Evolutionary conservation across 53 echinoderm and acorn worm genomes (phyloP).

Genomic region (Echinarachnius parma): DNA sequence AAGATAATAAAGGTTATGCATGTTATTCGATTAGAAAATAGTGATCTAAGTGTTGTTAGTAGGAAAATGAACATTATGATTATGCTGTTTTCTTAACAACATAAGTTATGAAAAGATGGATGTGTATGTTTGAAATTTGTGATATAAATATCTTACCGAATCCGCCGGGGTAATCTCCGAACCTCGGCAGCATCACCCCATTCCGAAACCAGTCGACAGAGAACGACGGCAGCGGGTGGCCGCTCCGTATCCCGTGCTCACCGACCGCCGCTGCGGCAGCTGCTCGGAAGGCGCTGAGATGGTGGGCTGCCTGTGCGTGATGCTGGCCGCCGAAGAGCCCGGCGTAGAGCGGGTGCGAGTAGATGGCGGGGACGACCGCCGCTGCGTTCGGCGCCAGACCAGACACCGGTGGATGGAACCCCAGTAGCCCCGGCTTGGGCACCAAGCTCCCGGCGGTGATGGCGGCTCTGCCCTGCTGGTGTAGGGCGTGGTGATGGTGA

Average conservation of each 20-base stretch:
- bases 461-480: too few species aligned
- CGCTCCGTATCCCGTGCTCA: constrained; percentile 64
- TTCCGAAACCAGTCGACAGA: constrained; percentile 89
- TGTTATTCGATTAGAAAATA: too few species aligned
- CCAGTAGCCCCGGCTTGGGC: constrained; percentile 89
- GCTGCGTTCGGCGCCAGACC: constrained; percentile 48
- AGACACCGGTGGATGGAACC: constrained; percentile 63
- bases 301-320: constrained; percentile 55
- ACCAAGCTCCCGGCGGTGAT: constrained; percentile 72
- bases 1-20: too few species aligned
- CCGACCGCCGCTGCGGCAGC: constrained; percentile 67
- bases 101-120: too few species aligned
- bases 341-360: constrained; percentile 91
- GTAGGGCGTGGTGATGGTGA: constrained; percentile 27
- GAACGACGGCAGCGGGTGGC: constrained; percentile 61
- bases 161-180: constrained; percentile 85
- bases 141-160: constrained; percentile 38
- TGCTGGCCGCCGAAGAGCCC: constrained; percentile 84
- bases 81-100: too few species aligned
- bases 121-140: too few species aligned
- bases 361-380: constrained; percentile 84
- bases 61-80: too few species aligned
- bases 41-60: too few species aligned
- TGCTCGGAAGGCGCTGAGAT: constrained; percentile 84
- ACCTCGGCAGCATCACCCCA: constrained; percentile 85